Percentiles rank a stretch among this genome's conserved stretches.
Evolutionary conservation across 2,888 invertebrate species (phyloP).

Genomic region (Platerodrilus igneus): DNA sequence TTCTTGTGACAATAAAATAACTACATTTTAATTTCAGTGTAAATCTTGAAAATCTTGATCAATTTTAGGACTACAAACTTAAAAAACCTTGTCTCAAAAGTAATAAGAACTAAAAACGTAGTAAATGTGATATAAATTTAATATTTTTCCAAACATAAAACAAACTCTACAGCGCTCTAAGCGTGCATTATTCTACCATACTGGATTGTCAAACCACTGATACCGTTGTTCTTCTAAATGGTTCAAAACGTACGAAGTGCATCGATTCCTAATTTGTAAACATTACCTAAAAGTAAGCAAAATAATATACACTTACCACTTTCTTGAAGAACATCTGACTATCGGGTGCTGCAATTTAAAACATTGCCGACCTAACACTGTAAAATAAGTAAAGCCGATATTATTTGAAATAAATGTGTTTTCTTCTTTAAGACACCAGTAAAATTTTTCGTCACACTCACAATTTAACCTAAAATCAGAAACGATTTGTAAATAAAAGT

Average conservation of each 20-base stretch:
- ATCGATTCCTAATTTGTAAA: conserved; percentile 42
- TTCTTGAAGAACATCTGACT: conserved; percentile 48
- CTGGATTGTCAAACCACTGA: conserved; percentile 61
- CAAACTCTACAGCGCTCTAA: too few species aligned
- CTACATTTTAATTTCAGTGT: too few species aligned
- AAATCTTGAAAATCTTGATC: too few species aligned
- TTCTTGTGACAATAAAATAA: too few species aligned
- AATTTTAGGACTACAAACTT: too few species aligned
- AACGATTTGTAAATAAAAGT: conserved; percentile 2
- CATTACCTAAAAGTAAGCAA: neutral
- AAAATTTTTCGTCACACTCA: conserved; percentile 64
- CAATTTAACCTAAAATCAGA: conserved; percentile 60
- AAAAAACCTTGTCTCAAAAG: too few species aligned
- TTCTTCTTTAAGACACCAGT: conserved; percentile 59
- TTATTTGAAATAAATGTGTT: conserved; percentile 53
- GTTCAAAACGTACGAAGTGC: conserved; percentile 54
- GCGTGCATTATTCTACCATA: too few species aligned
- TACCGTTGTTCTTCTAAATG: conserved; percentile 50
- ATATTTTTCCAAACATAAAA: too few species aligned
- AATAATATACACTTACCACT: conserved; percentile 39
- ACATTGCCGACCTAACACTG: conserved; percentile 67
- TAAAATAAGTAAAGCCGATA: conserved; percentile 69
- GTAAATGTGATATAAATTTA: too few species aligned
- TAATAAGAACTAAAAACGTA: too few species aligned
- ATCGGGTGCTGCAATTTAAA: conserved; percentile 59